Base-by-base conservation (phyloP, 2,113 vertebrate genomes). In the Gobiocypris rarus region DNA sequence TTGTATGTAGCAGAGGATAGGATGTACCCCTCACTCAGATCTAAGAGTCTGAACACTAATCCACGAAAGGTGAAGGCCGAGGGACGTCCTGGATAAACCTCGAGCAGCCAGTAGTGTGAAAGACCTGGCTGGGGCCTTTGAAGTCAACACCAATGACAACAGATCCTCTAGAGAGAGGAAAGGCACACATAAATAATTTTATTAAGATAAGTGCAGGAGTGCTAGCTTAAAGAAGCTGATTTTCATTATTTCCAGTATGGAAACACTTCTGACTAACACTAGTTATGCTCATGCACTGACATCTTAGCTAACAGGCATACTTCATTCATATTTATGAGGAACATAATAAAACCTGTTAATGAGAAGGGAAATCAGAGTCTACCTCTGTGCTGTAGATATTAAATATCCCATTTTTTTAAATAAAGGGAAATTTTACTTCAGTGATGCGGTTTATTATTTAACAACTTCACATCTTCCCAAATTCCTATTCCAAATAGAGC, bases 21-120 rank as follows among this genome's bases (percentile, higher is more conserved):
- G 61, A 92, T 80, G 10, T 93, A 79, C 43, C 26, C 94, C 84
- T 88, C 91, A 0, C 91, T 92, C 34, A 93, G 96, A 87, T 97
- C 97, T 15, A 95, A 95, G 89, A 97, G 96, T 87, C 95, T 96
- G 85, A 96, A 97, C 0, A 90, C 94, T 59, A 94, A 90, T 14
- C 93, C 95, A 50, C 5, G 75, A 91, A 85, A 93, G 73, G 93
- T 92, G 86, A 95, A 93, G 83, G 76, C 86, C 56, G 43, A 92
- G 90, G 85, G 93, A 93, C 75, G 92, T 86, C 81, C 85, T 93
- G 76, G 94, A 93, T 7, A 93, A 93, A 82, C 90, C 92, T 0
- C 93, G 94, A 0, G 92, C 94, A 0, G 91, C 96, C n/a, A 88
- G 94, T 88, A 97, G 96, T 0, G 89, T 94, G 4, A 95, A 88